Conservation (phyloP, 2,113 vertebrate species). For the Coregonus clupeaformis region DNA sequence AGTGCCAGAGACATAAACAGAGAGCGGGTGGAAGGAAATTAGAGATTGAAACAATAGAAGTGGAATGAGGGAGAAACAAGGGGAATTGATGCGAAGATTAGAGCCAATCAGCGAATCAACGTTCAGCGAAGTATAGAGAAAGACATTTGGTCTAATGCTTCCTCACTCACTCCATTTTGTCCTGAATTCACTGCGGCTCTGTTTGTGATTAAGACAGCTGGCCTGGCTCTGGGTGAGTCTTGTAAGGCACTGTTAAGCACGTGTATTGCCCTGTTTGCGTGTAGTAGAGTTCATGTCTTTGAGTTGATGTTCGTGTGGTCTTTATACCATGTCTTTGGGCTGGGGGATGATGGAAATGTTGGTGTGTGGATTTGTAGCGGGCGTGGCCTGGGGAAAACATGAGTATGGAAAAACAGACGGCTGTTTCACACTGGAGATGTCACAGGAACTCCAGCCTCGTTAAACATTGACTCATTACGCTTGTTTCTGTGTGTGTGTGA, state of each 20-base stretch:
- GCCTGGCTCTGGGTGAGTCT: conserved; percentile 14
- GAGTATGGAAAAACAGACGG: conserved; percentile 21
- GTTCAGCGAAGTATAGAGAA: neutral
- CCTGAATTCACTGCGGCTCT: neutral
- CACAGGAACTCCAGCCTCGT: conserved; percentile 11
- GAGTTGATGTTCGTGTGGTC: neutral
- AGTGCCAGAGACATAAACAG: neutral
- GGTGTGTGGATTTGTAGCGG: neutral
- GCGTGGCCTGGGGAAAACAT: conserved; percentile 4
- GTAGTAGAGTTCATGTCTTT: neutral
- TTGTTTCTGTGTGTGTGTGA: neutral
- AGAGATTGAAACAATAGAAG: neutral
- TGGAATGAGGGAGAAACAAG: neutral
- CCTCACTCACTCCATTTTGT: neutral
- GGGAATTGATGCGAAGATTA: neutral
- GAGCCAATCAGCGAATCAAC: neutral
- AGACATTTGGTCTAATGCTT: neutral
- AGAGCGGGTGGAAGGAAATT: neutral
- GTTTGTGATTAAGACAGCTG: conserved; percentile 16
- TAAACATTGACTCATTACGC: conserved; percentile 12
- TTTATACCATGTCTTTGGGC: conserved; percentile 5
- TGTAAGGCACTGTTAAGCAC: conserved; percentile 12
- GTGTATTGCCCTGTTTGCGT: neutral
- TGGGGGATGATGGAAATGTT: neutral
- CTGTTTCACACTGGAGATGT: conserved; percentile 24